Evolutionary conservation across 2,797 vertebrate genomes (phyloP).

Genomic region (Sarcoramphus papa): DNA sequence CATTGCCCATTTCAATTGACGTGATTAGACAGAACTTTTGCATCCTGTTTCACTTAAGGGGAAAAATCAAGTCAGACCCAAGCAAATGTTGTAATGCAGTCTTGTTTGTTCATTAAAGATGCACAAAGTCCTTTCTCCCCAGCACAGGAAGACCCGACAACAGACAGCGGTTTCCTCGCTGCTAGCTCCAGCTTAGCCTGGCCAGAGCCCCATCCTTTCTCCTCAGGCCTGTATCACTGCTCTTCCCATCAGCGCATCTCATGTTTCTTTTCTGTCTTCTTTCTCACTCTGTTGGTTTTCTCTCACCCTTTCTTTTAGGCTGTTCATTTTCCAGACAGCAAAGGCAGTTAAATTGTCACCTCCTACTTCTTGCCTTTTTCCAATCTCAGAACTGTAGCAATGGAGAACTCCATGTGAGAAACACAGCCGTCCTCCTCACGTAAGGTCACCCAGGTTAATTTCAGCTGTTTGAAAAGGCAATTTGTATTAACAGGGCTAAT

Average conservation of each 20-base stretch:
- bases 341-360: background rate
- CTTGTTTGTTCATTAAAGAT: background rate
- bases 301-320: background rate
- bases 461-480: background rate
- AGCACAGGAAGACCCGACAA: background rate
- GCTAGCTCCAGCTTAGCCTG: background rate
- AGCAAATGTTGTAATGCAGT: background rate
- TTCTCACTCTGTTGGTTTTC: background rate
- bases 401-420: background rate
- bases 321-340: slow-evolving; percentile 4
- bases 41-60: background rate
- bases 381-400: background rate
- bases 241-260: background rate
- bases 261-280: background rate
- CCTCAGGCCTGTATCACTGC: background rate
- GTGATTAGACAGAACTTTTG: background rate
- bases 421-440: background rate
- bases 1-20: background rate
- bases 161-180: background rate
- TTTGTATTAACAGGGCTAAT: background rate
- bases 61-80: background rate
- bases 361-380: background rate
- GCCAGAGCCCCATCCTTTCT: background rate
- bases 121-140: background rate
- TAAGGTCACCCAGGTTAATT: background rate